phyloP scores from a whole-genome alignment of 2,888 invertebrate species.

The Tenodera sinensis region DNA sequence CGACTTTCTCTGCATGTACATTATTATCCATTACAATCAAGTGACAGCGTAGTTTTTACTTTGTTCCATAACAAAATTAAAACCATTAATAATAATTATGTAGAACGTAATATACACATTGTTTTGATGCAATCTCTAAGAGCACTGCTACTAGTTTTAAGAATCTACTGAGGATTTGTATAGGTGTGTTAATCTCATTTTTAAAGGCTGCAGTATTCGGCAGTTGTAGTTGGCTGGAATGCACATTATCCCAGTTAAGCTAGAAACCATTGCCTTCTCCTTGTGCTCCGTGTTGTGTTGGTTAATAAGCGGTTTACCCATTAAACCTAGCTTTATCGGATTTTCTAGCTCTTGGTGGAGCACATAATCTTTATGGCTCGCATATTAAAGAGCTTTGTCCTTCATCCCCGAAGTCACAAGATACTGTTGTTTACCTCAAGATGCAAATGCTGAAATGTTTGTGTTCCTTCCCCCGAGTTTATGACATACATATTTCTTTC shows the following conservation, averaged over 20 bases:
- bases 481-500: neutral
- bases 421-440: neutral
- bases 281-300: neutral
- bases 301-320: neutral
- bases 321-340: neutral
- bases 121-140: too few species aligned
- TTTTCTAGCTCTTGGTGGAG: neutral
- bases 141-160: too few species aligned
- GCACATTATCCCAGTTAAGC: neutral
- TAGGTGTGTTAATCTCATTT: too few species aligned
- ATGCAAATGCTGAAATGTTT: neutral
- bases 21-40: too few species aligned
- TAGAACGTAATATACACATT: too few species aligned
- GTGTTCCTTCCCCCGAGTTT: neutral
- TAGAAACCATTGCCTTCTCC: neutral
- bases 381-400: neutral
- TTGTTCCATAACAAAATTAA: too few species aligned
- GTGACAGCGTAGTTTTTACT: too few species aligned
- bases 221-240: neutral
- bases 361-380: neutral
- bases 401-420: neutral
- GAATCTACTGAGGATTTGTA: too few species aligned
- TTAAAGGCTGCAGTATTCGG: too few species aligned
- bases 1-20: too few species aligned
- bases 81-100: too few species aligned